phyloP scores from a whole-genome alignment of 2,113 vertebrate genomes.

The Prochilodus magdalenae region DNA sequence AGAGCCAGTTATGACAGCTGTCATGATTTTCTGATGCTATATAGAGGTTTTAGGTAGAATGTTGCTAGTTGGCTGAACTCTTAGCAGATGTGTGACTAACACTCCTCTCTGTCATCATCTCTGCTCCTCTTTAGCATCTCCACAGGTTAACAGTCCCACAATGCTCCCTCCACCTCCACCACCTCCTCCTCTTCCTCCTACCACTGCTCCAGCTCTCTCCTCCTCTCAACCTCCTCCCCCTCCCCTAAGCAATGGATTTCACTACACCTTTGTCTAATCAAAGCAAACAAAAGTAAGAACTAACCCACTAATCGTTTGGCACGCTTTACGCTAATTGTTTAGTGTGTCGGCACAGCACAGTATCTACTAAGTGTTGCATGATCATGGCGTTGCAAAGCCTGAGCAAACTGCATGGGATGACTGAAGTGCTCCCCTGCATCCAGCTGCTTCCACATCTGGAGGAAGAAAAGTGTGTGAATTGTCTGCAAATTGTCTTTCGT shows the following conservation, averaged over 20 bases:
- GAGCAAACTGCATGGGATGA: background rate
- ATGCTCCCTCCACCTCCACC: conserved; percentile 83
- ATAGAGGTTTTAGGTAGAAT: background rate
- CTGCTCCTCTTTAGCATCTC: conserved; percentile 83
- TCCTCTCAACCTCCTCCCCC: conserved; percentile 78
- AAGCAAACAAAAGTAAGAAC: conserved; percentile 78
- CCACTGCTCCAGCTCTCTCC: conserved; percentile 75
- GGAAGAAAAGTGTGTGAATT: conserved; percentile 72
- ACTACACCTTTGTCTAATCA: conserved; percentile 99
- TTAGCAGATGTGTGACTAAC: conserved; percentile 29
- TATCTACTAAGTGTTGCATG: conserved; percentile 51
- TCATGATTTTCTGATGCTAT: background rate
- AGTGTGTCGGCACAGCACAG: conserved; percentile 54
- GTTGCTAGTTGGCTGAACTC: background rate
- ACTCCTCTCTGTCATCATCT: conserved; percentile 70
- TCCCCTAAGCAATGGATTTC: conserved; percentile 94
- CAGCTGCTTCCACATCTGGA: conserved; percentile 75
- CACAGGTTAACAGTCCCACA: conserved; percentile 83
- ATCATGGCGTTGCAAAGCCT: conserved; percentile 24
- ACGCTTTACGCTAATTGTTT: conserved; percentile 57
- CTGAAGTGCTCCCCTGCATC: conserved; percentile 33
- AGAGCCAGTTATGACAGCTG: background rate
- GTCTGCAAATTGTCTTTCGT: conserved; percentile 76
- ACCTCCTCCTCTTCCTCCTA: conserved; percentile 80
- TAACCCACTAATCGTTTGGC: conserved; percentile 84